Percentiles rank a stretch among this genome's conserved stretches.
phyloP scores from a whole-genome alignment of 2,113 vertebrate species.

The Nestor notabilis region DNA sequence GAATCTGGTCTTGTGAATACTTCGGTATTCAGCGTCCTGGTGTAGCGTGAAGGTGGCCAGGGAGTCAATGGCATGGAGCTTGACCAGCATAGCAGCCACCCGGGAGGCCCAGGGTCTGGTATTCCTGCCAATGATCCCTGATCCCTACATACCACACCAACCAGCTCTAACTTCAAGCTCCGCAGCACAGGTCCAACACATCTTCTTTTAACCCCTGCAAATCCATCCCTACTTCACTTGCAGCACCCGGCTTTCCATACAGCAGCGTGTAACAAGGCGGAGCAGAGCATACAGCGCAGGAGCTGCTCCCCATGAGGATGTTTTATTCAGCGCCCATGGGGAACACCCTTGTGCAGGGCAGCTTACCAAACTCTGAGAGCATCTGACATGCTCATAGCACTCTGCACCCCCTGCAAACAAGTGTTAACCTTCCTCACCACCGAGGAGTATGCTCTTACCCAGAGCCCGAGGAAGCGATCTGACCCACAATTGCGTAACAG shows the following conservation, averaged over 20 bases:
- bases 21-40: not conserved
- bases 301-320: not conserved
- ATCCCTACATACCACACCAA: not conserved
- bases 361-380: accelerated
- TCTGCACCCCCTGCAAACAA: not conserved
- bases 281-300: not conserved
- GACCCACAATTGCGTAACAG: not conserved
- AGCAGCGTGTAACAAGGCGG: not conserved
- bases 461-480: not conserved
- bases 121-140: not conserved
- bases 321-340: not conserved
- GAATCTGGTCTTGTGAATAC: not conserved
- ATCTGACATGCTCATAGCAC: not conserved
- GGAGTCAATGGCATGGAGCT: accelerated
- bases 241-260: not conserved
- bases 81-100: not conserved
- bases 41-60: not conserved
- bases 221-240: not conserved
- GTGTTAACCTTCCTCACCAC: not conserved
- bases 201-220: not conserved
- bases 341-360: not conserved
- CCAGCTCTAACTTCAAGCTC: not conserved
- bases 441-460: not conserved
- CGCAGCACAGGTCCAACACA: accelerated
- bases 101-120: not conserved